Evolutionary conservation across 2,888 invertebrate genomes (phyloP), one percentile per base, ranked within the genome.

Genomic region (Sinohyriopsis cumingii): DNA sequence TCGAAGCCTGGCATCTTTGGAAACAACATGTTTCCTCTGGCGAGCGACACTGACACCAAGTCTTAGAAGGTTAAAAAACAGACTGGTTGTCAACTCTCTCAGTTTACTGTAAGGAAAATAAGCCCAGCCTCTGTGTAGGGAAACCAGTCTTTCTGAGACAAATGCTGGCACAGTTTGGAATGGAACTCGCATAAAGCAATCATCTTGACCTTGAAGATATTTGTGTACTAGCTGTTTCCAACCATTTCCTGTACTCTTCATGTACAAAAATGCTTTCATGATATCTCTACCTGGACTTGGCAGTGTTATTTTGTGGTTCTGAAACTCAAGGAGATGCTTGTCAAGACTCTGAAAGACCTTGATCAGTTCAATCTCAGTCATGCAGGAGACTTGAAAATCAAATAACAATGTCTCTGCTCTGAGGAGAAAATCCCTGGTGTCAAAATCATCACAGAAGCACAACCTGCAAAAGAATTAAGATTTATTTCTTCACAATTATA

Each of bases 131-230:
- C 90, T 87, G 53, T 78, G 84, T 55, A 94, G 75, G 73, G 91
- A 90, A 20, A 93, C 92, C 82, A 92, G 88, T 78, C 93, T 91
- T 71, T 86, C 89, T 28, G 91, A 90, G 65, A 94, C 88, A 74
- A 94, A 89, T 55, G 90, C 86, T 24, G 92, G 89, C 75, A 93
- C 92, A 75, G 92, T 87, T 72, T 90, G 91, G 82, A 93, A 94
- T 75, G 92, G 91, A 61, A 93, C 89, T 85, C 88, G 77, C 69
- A 92, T 86, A 80, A 72, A 88, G 2, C 62, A 55, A 28, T 25
- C 59, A 5, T 64, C 55, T n/a, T 65, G 63, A 25, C 80, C 81
- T n/a, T 72, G 64, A n/a, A 80, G 57, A 74, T 84, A 84, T 54
- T 69, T 64, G 3, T 66, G 68, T 0, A 81, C 77, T 9, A 82